Base-by-base conservation (phyloP, 23 tunicate species). In the Corella eumyota region DNA sequence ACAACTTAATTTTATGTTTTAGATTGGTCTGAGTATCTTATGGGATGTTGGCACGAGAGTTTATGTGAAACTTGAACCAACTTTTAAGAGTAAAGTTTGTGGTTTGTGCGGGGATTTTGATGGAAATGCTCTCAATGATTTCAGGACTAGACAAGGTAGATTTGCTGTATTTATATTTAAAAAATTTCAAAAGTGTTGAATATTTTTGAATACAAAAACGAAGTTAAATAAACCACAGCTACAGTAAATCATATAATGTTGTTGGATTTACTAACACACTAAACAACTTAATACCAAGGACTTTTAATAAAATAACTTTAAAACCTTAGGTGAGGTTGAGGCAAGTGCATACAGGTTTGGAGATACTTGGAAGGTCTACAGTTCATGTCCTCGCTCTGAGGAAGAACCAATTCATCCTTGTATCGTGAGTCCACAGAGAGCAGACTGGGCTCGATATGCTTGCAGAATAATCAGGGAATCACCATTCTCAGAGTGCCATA, bases 31-130 rank as follows among this genome's bases (percentile, higher is more conserved):
- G 23, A 88, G 76, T 6, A 57, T 88, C 6, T 29, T 88, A 74
- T 88, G 96, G 96, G 96, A 88, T 46, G 77, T 78, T 7, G 96
- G 96, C 17, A 88, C 96, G 25, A 72, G 96, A 0, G 96, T 88
- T 30, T 88, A 88, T 55, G 96, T 88, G 30, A 78, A 88, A 56
- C 73, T 88, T 34, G 78, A 78, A 56, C 96, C 96, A 20, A 67
- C 34, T 35, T 88, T 72, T 30, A 78, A 71, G 53, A 25, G 54
- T 15, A 56, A 72, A 53, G 87, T 78, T 29, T 88, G 96, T 54
- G 96, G 96, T 37, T 61, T 88, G 20, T 88, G 96, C 31, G 96
- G 96, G 25, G 59, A 88, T 77, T 88, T 67, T 54, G 88, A 88
- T 56, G 96, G 96, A 22, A 73, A 88, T 34, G 88, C 75, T 7